Evolutionary conservation across 1,140 invertebrate genomes (phyloP).

Genomic region (Eumeta japonica): DNA sequence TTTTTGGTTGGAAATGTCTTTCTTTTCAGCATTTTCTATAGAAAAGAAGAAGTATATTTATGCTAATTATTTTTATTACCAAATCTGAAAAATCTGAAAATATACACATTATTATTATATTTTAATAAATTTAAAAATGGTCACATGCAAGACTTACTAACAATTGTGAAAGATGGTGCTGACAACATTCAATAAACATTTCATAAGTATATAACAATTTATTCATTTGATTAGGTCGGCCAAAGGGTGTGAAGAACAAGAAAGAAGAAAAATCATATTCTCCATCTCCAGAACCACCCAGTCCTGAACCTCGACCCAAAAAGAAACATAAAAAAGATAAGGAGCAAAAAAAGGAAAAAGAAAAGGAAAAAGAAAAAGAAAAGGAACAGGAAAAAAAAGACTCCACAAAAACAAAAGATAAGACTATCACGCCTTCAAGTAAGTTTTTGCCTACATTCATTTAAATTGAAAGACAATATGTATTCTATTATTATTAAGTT

Average conservation of each 20-base stretch:
- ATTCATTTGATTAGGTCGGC: slow-evolving; percentile 27
- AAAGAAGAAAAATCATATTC: slow-evolving; percentile 34
- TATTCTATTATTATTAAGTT: no score
- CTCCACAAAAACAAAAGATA: slow-evolving; percentile 47
- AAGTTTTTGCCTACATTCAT: no score
- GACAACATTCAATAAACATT: background rate
- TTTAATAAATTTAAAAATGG: no score
- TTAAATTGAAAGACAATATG: no score
- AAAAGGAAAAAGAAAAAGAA: slow-evolving; percentile 28
- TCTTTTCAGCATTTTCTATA: no score
- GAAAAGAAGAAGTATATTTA: no score
- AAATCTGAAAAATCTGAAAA: no score
- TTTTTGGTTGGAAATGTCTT: no score
- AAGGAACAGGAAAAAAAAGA: slow-evolving; percentile 22
- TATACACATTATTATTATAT: no score
- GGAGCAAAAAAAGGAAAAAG: slow-evolving; percentile 34
- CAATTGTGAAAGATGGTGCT: background rate
- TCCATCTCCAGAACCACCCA: slow-evolving; percentile 27
- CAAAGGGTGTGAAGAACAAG: slow-evolving; percentile 23
- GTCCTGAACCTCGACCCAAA: slow-evolving; percentile 39
- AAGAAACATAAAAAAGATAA: slow-evolving; percentile 49
- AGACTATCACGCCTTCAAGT: slow-evolving; percentile 48
- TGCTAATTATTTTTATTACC: no score
- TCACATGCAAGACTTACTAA: no score
- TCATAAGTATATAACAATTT: background rate